Percentiles rank a stretch among this genome's conserved stretches.
phyloP scores from a whole-genome alignment of 2,113 vertebrate species.

The Plotosus lineatus region DNA sequence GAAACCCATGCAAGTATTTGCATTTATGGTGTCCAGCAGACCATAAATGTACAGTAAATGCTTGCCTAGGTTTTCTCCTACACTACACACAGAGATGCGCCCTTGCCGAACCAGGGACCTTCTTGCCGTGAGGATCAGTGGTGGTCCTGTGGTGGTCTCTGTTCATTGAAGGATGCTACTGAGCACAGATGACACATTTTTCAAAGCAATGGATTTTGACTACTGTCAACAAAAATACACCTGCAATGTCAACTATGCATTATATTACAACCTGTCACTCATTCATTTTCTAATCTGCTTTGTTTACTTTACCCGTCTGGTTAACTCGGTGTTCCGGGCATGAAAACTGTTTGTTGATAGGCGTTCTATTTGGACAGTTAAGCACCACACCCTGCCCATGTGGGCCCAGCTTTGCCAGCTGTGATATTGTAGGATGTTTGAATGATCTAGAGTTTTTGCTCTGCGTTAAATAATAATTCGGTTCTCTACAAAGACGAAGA shows the following conservation, averaged over 20 bases:
- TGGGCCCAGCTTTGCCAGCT: neutral
- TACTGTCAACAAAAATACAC: neutral
- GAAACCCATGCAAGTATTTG: no score
- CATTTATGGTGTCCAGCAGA: no score
- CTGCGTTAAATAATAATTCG: neutral
- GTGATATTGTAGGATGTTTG: neutral
- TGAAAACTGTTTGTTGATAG: no score
- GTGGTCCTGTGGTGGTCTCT: neutral
- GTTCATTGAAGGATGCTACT: neutral
- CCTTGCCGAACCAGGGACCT: no score
- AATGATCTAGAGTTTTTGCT: neutral
- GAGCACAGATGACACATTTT: neutral
- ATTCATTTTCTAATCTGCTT: no score
- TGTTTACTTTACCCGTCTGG: neutral
- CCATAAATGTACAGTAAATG: no score
- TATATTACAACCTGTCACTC: neutral
- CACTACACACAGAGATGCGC: no score
- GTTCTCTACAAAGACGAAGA: neutral
- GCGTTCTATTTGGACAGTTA: neutral
- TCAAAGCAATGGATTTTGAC: neutral
- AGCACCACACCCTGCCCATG: neutral
- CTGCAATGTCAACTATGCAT: neutral
- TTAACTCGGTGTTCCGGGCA: no score
- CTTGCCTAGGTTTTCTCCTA: no score
- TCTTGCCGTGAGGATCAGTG: no score